Conservation (phyloP, 2,888 invertebrate genomes). For the Molanna angustata region DNA sequence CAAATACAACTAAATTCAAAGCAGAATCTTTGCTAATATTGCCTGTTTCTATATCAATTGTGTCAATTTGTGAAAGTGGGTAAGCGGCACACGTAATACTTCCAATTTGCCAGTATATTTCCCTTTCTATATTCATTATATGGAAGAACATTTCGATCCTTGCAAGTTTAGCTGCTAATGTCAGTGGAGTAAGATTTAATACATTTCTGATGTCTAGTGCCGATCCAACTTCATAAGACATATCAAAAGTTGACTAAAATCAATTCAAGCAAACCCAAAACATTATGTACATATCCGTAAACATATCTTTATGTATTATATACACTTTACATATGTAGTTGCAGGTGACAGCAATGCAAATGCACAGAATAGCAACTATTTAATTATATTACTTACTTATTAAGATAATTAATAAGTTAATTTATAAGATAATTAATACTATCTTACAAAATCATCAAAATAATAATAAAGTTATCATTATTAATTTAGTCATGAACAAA, state of each 20-base stretch:
- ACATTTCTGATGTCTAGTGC: slow-evolving; percentile 83
- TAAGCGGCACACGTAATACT: slow-evolving; percentile 97
- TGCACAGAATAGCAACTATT: no score
- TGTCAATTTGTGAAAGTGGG: slow-evolving; percentile 91
- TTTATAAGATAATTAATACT: no score
- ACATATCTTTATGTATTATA: no score
- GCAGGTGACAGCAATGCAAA: no score
- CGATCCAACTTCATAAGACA: slow-evolving; percentile 91
- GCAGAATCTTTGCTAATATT: slow-evolving; percentile 95
- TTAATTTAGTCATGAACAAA: no score
- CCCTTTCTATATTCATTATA: slow-evolving; percentile 91
- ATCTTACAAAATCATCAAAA: no score
- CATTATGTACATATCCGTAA: no score
- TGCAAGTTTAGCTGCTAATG: slow-evolving; percentile 90
- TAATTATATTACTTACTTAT: no score
- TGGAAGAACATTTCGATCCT: slow-evolving; percentile 96
- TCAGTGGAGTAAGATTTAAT: slow-evolving; percentile 86
- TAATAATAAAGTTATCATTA: no score
- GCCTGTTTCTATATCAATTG: slow-evolving; percentile 87
- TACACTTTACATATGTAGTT: no score
- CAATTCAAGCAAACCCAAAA: no score
- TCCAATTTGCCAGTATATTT: slow-evolving; percentile 97
- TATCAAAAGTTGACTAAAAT: slow-evolving; percentile 92
- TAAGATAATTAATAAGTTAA: no score
- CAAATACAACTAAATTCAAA: slow-evolving; percentile 93